A percentile compares a stretch with the other conserved stretches of the same genome.
Conservation (phyloP, 2,113 vertebrate genomes). For the Paramisgurnus dabryanus region DNA sequence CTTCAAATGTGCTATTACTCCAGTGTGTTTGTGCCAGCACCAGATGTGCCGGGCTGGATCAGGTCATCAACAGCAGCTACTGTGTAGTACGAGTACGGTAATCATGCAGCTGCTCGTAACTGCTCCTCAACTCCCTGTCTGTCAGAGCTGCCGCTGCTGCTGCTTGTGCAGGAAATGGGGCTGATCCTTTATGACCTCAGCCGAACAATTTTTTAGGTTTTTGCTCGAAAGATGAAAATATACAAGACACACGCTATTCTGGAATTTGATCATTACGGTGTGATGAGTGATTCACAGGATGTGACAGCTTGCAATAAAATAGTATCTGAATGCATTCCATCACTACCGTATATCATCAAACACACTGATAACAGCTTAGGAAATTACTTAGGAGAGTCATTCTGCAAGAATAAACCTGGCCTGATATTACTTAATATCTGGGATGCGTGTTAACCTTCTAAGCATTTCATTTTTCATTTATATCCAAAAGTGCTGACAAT, state of each 20-base stretch:
- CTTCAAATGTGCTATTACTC: conserved; percentile 71
- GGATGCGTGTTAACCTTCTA: background rate
- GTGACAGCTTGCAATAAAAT: conserved; percentile 33
- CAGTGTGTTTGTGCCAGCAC: conserved; percentile 67
- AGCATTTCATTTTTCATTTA: background rate
- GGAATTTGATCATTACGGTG: conserved; percentile 15
- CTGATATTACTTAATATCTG: conserved; percentile 11
- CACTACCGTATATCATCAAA: background rate
- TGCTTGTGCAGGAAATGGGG: conserved; percentile 13
- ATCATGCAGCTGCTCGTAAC: conserved; percentile 68
- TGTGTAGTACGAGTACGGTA: conserved; percentile 54
- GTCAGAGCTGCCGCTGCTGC: conserved; percentile 23
- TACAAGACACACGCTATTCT: background rate
- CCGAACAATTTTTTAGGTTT: too few species aligned
- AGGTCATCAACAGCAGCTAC: conserved; percentile 67
- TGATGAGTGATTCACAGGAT: conserved; percentile 45
- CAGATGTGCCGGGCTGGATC: conserved; percentile 74
- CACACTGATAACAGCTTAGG: conserved; percentile 13
- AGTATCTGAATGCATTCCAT: conserved; percentile 15
- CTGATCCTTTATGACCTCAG: background rate
- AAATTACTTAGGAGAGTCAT: background rate
- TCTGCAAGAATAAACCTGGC: conserved; percentile 32
- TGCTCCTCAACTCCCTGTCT: conserved; percentile 59
- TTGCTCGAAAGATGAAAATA: too few species aligned
- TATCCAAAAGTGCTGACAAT: background rate